These are phyloP conservation scores for Antennarius striatus DNA, from an alignment of 2,113 vertebrate genomes.

Conservation along the genomic window DNA sequence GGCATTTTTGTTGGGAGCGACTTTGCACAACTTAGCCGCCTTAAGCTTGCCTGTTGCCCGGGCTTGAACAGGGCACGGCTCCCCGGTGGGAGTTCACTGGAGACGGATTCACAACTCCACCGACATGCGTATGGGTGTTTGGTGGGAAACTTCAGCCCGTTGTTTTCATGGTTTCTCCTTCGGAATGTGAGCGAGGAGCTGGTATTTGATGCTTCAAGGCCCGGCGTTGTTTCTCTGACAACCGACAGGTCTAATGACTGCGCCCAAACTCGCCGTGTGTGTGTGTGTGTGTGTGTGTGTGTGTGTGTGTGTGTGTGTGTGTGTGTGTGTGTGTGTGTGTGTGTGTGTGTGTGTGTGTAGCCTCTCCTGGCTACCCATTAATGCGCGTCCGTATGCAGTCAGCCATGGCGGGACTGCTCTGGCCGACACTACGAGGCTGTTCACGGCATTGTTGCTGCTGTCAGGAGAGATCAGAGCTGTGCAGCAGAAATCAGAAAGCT, in stretches of 20 bases:
- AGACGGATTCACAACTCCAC: slow-evolving; percentile 35
- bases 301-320: slow-evolving; percentile 11
- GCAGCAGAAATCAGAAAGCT: not conserved
- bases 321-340: not conserved
- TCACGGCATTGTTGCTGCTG: not conserved
- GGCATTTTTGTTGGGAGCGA: not conserved
- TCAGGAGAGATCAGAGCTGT: not conserved
- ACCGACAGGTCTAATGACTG: not conserved
- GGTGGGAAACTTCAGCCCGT: too few relatives aligned
- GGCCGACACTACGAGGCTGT: not conserved
- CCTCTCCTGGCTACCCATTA: not conserved
- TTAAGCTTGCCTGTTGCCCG: slow-evolving; percentile 28
- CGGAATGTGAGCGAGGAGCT: not conserved
- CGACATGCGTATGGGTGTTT: slow-evolving; percentile 21
- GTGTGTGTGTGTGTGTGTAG: slow-evolving; percentile 11
- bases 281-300: slow-evolving; percentile 5
- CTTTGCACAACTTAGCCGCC: slow-evolving; percentile 6
- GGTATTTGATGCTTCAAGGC: not conserved
- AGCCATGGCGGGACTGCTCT: not conserved
- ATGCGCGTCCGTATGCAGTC: not conserved
- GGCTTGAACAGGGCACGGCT: not conserved
- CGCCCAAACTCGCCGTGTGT: not conserved
- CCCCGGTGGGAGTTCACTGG: slow-evolving; percentile 1
- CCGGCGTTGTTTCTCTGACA: not conserved
- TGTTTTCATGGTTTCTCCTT: not conserved